Evolutionary conservation across 2,113 vertebrate species (phyloP).

Genomic region (Erythrolamprus reginae): DNA sequence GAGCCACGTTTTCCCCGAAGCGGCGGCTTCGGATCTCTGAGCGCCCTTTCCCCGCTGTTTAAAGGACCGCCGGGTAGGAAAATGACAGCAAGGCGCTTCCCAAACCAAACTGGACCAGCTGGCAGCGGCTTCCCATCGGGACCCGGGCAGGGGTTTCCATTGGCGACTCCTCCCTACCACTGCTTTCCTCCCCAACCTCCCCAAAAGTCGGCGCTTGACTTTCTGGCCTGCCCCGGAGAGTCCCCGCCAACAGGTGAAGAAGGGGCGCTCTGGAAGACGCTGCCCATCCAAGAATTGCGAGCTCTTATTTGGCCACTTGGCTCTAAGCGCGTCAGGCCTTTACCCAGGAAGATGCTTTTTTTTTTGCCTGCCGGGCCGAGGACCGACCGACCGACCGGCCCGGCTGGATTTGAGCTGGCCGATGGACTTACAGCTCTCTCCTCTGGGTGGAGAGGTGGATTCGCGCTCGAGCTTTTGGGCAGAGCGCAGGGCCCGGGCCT

Average conservation of each 20-base stretch:
- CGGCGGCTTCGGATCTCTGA: not conserved
- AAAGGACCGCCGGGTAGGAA: not conserved
- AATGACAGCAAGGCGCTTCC: not conserved
- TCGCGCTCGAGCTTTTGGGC: no score
- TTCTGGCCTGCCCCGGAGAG: not conserved
- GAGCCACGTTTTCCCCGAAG: not conserved
- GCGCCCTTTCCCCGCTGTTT: not conserved
- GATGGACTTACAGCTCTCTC: not conserved
- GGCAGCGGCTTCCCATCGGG: not conserved
- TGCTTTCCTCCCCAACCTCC: accelerated
- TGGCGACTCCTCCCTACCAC: not conserved
- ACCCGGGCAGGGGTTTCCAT: not conserved
- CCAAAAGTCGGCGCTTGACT: not conserved
- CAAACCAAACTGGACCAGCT: not conserved
- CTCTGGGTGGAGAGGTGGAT: not conserved
- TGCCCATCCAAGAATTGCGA: not conserved
- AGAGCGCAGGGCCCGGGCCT: no score
- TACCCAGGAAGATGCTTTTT: not conserved
- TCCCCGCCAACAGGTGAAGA: not conserved
- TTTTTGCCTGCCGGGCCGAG: not conserved
- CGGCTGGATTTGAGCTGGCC: not conserved
- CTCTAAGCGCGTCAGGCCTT: not conserved
- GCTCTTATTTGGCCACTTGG: not conserved
- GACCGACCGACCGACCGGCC: not conserved
- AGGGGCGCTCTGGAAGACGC: not conserved